phyloP scores from a whole-genome alignment of 2,888 invertebrate species.

The Melanargia galathea region DNA sequence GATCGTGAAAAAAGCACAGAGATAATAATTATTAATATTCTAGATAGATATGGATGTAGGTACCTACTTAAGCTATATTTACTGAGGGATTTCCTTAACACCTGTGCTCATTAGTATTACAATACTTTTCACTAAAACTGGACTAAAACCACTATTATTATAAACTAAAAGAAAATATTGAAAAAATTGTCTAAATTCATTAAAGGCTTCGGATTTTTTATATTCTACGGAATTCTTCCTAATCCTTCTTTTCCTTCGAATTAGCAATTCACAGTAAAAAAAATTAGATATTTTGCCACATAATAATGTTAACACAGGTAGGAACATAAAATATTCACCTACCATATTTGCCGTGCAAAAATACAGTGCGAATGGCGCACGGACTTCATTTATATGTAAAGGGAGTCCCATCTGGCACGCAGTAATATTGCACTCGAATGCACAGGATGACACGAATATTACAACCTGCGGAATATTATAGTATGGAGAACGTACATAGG shows the following conservation, averaged over 20 bases:
- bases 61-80: no score
- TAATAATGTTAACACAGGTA: neutral
- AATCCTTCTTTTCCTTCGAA: neutral
- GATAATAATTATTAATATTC: no score
- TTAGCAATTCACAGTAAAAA: neutral
- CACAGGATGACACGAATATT: slow-evolving; percentile 60
- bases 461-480: slow-evolving; percentile 55
- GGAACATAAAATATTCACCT: neutral
- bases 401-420: slow-evolving; percentile 55
- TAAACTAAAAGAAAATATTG: no score
- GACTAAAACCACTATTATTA: no score
- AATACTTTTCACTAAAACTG: no score
- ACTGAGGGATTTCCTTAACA: no score
- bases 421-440: slow-evolving; percentile 61
- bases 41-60: no score
- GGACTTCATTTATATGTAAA: slow-evolving; percentile 67
- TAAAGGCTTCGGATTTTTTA: neutral
- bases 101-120: no score
- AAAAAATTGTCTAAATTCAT: no score
- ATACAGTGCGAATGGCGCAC: slow-evolving; percentile 25
- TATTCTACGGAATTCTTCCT: neutral
- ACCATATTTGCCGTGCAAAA: slow-evolving; percentile 22
- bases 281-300: neutral
- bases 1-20: no score
- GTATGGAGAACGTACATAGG: neutral